Percentiles rank a stretch among this genome's conserved stretches.
Conservation (phyloP, 2,113 vertebrate genomes). For the Calidris pugnax region DNA sequence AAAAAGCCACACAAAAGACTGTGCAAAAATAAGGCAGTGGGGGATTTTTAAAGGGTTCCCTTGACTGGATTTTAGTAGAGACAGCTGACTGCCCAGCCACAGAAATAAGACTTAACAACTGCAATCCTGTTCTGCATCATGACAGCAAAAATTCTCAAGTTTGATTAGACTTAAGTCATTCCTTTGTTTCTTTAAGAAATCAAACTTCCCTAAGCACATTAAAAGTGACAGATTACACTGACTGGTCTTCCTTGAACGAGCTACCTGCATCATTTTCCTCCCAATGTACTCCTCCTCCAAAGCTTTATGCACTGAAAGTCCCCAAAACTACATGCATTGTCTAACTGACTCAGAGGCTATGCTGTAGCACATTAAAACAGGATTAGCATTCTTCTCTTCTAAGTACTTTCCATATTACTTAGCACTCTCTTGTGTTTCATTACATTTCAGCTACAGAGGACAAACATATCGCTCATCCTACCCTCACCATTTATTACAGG, state of each 20-base stretch:
- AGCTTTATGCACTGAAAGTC: background rate
- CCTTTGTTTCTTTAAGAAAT: conserved; percentile 39
- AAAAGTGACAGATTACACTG: background rate
- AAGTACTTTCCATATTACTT: background rate
- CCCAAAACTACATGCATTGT: background rate
- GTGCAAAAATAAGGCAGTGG: background rate
- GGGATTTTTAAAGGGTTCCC: conserved; percentile 17
- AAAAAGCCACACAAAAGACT: conserved; percentile 23
- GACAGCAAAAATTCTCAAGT: conserved; percentile 39
- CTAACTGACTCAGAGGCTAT: background rate
- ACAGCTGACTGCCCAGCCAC: conserved; percentile 12
- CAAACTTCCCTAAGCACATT: background rate
- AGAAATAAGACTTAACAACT: conserved; percentile 35
- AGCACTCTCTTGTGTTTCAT: background rate
- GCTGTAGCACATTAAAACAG: background rate
- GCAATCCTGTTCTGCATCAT: background rate
- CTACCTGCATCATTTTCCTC: background rate
- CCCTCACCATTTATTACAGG: background rate
- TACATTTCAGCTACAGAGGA: background rate
- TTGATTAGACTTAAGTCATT: conserved; percentile 34
- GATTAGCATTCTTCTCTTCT: background rate
- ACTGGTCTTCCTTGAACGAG: background rate
- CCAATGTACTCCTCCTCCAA: background rate
- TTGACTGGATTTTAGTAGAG: conserved; percentile 19
- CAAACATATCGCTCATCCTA: background rate